Percentiles rank a stretch among this genome's conserved stretches.
These are phyloP conservation scores for Oophaga pumilio DNA, from an alignment of 2,113 vertebrate genomes.

Conservation along the genomic window DNA sequence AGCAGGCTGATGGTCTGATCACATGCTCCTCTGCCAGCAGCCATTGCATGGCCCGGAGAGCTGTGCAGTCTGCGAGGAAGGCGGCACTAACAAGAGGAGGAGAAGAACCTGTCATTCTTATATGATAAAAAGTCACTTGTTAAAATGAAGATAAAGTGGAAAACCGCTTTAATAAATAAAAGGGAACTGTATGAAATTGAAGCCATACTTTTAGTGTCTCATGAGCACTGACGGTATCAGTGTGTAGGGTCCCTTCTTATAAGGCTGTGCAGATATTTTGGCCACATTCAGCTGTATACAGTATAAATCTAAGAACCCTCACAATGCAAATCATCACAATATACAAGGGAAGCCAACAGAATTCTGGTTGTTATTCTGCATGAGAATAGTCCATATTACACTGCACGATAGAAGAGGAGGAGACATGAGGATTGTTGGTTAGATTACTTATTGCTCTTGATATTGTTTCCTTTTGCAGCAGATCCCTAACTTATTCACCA, in stretches of 20 bases:
- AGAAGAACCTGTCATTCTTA: no score
- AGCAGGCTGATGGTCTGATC: no score
- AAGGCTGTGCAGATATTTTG: not conserved
- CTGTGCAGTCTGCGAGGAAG: no score
- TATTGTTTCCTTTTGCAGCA: not conserved
- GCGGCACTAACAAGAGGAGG: no score
- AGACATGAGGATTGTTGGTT: not conserved
- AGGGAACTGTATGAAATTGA: no score
- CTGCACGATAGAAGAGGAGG: not conserved
- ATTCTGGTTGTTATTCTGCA: not conserved
- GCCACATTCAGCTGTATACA: not conserved
- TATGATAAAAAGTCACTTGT: no score
- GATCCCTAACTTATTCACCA: not conserved
- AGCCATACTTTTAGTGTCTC: not conserved
- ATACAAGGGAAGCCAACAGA: not conserved
- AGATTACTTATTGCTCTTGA: not conserved
- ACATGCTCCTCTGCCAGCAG: no score
- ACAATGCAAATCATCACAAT: not conserved
- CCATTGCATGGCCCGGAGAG: no score
- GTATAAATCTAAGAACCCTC: not conserved
- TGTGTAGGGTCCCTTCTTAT: not conserved
- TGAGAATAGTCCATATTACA: not conserved
- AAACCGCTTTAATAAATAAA: no score
- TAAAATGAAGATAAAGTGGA: no score
- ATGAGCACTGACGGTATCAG: not conserved